Base-by-base conservation (phyloP, 2,888 invertebrate genomes). In the Pycnomerus fuliginosus region DNA sequence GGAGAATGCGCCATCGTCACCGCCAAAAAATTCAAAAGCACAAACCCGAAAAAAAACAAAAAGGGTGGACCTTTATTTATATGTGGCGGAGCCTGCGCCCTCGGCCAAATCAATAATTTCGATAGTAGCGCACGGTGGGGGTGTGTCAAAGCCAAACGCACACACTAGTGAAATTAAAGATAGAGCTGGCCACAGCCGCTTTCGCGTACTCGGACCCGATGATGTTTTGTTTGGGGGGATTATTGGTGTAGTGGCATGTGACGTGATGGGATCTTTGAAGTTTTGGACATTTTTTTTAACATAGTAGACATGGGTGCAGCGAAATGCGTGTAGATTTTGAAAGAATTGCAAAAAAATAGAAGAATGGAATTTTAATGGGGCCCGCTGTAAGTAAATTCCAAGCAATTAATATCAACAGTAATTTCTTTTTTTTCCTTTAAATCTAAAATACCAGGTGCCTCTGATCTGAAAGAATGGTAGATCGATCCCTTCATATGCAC, bases 51-150 rank as follows among this genome's bases (percentile, higher is more conserved):
- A 46, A 36, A 29, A 44, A 12, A 27, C 13, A 40, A 40, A 44
- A 41, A 44, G 48, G 43, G 39, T 43, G 47, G 47, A 43, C 39
- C 47, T 43, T 47, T 47, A 44, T 39, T 44, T 44, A 41, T 44
- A 42, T 38, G 16, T 27, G 30, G 34, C 44, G 51, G 66, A 66
- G 69, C 36, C 69, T 70, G 70, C 70, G 70, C 69, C 60, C 57
- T 57, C 49, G 39, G 29, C 44, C 50, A 48, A 65, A 70, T 70
- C 70, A 70, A 70, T 68, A 69, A 60, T 59, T 51, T 52, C 46
- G n/a, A n/a, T n/a, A n/a, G 56, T 56, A 56, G 44, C 48, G 56
- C 55, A 48, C 54, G 58, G 62, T 64, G 66, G 69, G 68, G 68
- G 69, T 68, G 68, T 65, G 67, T 65, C 62, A 56, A n/a, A n/a